Conservation (phyloP, 2,113 vertebrate genomes). For the Kryptolebias marmoratus region DNA sequence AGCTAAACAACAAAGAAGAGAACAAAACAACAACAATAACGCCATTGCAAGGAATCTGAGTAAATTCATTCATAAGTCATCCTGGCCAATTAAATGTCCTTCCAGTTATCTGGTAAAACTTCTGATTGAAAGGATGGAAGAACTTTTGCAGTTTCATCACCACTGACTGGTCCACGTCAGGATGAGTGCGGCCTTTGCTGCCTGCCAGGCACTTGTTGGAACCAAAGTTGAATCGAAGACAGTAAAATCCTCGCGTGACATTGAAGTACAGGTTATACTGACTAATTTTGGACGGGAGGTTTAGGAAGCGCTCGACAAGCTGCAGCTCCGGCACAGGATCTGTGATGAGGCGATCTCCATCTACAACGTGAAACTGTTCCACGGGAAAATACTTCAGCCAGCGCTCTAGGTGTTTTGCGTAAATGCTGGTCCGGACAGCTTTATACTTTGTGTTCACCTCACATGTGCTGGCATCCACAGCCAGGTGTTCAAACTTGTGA, state of each 20-base stretch:
- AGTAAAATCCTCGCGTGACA: conserved; percentile 95
- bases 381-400: conserved; percentile 96
- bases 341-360: conserved; percentile 92
- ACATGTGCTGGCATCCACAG: conserved; percentile 88
- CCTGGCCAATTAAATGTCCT: conserved; percentile 96
- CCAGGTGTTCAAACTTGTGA: conserved; percentile 94
- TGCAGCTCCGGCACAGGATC: conserved; percentile 95
- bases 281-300: conserved; percentile 92
- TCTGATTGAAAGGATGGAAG: conserved; percentile 98
- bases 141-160: conserved; percentile 93
- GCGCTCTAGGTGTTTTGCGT: conserved; percentile 95
- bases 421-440: conserved; percentile 95
- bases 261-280: conserved; percentile 98
- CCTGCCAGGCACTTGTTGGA: conserved; percentile 98
- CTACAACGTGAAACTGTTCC: conserved; percentile 95
- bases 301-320: conserved; percentile 92
- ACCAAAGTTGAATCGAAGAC: conserved; percentile 93
- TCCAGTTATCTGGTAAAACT: conserved; percentile 97
- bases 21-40: background rate
- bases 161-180: conserved; percentile 90
- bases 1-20: too few relatives aligned
- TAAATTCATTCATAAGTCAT: conserved; percentile 40
- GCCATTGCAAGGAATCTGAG: conserved; percentile 12
- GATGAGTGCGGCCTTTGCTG: conserved; percentile 97
- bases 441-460: conserved; percentile 98